Conservation (phyloP, 2,888 invertebrate species). For the Biston betularia region DNA sequence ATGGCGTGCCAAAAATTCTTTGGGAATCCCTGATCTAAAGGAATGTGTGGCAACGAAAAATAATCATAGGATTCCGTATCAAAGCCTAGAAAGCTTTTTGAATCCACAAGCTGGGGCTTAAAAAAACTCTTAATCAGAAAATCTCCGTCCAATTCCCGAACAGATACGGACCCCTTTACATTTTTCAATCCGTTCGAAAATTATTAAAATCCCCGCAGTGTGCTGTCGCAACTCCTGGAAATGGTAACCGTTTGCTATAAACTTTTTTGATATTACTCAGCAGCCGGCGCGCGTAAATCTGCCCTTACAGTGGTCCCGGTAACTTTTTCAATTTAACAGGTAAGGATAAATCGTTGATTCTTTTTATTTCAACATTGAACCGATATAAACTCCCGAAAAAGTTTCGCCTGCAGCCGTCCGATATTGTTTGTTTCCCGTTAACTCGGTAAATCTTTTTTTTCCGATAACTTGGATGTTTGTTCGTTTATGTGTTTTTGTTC, state of each 20-base stretch:
- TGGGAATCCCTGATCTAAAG: neutral
- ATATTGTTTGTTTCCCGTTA: conserved; percentile 75
- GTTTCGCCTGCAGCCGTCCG: conserved; percentile 63
- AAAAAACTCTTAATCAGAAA: conserved; percentile 23
- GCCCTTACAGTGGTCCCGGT: conserved; percentile 79
- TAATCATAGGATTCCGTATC: neutral
- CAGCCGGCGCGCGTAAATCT: conserved; percentile 83
- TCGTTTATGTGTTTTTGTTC: conserved; percentile 34
- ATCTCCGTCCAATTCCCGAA: conserved; percentile 27
- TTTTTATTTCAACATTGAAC: conserved; percentile 85
- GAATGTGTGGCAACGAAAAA: neutral
- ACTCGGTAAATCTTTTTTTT: conserved; percentile 68
- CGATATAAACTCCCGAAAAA: conserved; percentile 78
- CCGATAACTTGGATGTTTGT: conserved; percentile 50
- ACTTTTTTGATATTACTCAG: conserved; percentile 84
- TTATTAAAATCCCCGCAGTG: conserved; percentile 70
- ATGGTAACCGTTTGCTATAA: conserved; percentile 74
- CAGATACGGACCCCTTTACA: conserved; percentile 48
- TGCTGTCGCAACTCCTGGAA: conserved; percentile 55
- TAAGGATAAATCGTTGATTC: conserved; percentile 85
- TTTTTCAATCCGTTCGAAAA: conserved; percentile 69
- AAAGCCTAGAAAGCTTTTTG: conserved; percentile 19
- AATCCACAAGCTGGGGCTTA: conserved; percentile 2
- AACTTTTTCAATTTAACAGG: conserved; percentile 87
- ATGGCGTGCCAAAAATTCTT: too few relatives aligned